These are phyloP conservation scores for Zootoca vivipara DNA, from an alignment of 2,113 vertebrate species.

Conservation along the genomic window DNA sequence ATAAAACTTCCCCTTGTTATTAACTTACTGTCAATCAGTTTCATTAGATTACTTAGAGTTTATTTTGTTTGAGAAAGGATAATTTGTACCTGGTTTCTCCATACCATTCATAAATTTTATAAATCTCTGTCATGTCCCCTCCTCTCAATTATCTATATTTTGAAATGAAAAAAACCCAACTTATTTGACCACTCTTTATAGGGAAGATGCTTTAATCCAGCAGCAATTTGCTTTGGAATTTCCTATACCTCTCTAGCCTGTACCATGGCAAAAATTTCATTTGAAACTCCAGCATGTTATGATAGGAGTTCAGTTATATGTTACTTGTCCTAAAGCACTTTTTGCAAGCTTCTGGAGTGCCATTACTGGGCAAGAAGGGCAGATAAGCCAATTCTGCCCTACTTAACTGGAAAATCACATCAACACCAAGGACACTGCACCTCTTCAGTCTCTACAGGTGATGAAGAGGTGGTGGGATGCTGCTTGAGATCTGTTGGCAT, in stretches of 20 bases:
- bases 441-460: not conserved
- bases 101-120: not conserved
- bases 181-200: not conserved
- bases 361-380: not conserved
- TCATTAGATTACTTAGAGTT: not conserved
- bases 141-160: not conserved
- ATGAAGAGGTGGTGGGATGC: not conserved
- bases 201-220: not conserved
- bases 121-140: not conserved
- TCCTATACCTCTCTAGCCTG: not conserved
- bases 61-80: not conserved
- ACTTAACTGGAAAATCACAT: not conserved
- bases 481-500: not conserved
- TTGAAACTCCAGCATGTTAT: not conserved
- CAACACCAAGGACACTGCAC: not conserved
- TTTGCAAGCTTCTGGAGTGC: not conserved
- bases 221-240: not conserved
- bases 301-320: not conserved
- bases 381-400: not conserved
- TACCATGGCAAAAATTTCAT: not conserved
- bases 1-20: not conserved
- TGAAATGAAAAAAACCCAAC: not conserved
- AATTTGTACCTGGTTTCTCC: not conserved
- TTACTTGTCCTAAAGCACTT: not conserved
- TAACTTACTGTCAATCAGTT: not conserved